Conservation (phyloP, 2,888 invertebrate species). For the Paralinhomoeus sp. region DNA sequence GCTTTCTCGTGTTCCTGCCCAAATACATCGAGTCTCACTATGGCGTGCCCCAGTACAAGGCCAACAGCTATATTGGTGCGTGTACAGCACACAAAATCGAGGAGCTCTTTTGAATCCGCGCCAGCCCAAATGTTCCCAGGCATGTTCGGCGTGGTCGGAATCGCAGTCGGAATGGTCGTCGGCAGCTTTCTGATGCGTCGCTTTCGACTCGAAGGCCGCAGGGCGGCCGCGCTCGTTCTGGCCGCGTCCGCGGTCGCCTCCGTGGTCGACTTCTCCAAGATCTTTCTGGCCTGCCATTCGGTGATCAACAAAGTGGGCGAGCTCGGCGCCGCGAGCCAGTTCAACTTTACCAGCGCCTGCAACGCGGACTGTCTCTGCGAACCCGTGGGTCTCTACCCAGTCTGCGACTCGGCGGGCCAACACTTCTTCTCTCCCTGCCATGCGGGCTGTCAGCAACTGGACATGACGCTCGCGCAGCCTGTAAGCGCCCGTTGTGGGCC, state of each 20-base stretch:
- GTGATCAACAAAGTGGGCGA: conserved; percentile 17
- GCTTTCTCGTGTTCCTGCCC: conserved; percentile 23
- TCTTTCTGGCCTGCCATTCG: conserved; percentile 19
- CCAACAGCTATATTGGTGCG: conserved; percentile 18
- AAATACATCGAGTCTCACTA: conserved; percentile 24
- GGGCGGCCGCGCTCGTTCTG: conserved; percentile 17
- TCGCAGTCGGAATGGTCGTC: conserved; percentile 17
- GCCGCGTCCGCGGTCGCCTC: conserved; percentile 17
- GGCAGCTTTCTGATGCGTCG: conserved; percentile 15
- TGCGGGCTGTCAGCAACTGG: conserved; percentile 18
- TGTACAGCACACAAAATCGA: too few species aligned
- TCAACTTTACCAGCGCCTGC: conserved; percentile 18
- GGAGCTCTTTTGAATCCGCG: conserved; percentile 1
- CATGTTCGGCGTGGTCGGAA: conserved; percentile 22
- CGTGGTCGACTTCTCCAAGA: conserved; percentile 15
- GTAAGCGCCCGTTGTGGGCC: background rate
- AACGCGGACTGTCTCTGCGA: conserved; percentile 23
- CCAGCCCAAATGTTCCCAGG: conserved; percentile 8
- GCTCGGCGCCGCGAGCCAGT: conserved; percentile 7
- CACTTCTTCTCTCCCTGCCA: conserved; percentile 28
- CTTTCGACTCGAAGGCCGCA: conserved; percentile 13
- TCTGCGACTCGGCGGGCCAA: conserved; percentile 21
- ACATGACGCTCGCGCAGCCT: background rate
- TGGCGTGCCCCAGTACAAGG: conserved; percentile 20
- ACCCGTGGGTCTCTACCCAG: conserved; percentile 22